phyloP scores from a whole-genome alignment of 2,113 vertebrate genomes.

The Hippocampus barbouri region DNA sequence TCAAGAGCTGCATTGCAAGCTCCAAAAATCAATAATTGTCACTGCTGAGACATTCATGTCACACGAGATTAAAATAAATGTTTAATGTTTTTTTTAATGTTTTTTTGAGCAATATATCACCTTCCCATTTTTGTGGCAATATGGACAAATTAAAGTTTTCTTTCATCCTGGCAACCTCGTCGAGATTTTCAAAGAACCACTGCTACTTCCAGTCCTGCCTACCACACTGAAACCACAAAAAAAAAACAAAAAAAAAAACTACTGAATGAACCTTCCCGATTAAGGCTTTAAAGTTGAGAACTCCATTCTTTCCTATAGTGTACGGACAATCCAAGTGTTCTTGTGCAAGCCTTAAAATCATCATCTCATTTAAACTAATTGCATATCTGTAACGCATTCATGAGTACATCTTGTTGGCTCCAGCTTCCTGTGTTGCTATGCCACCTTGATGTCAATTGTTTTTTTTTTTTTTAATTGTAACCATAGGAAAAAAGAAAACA shows the following conservation, averaged over 20 bases:
- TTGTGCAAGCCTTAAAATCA: background rate
- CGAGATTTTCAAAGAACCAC: slow-evolving; percentile 27
- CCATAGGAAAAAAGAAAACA: background rate
- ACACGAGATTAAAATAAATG: slow-evolving; percentile 29
- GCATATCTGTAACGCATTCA: background rate
- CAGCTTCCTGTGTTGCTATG: background rate
- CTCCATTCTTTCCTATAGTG: background rate
- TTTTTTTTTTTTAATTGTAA: background rate
- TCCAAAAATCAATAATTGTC: background rate
- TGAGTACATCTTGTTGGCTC: background rate
- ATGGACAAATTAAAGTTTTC: slow-evolving; percentile 22
- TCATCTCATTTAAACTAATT: background rate
- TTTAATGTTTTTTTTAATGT: slow-evolving; percentile 28
- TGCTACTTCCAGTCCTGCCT: slow-evolving; percentile 5
- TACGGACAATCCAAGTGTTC: background rate
- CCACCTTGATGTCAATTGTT: background rate
- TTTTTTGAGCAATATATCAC: slow-evolving; percentile 20
- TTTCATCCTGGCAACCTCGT: slow-evolving; percentile 17
- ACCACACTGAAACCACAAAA: background rate
- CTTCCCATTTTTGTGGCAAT: slow-evolving; percentile 18
- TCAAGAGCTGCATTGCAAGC: background rate
- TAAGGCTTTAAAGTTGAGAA: background rate
- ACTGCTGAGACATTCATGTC: slow-evolving; percentile 1
- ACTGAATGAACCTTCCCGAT: background rate
- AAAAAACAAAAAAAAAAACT: background rate